These are phyloP conservation scores for Drosophila neotestacea DNA, from an alignment of 2,888 invertebrate species.

Conservation along the genomic window DNA sequence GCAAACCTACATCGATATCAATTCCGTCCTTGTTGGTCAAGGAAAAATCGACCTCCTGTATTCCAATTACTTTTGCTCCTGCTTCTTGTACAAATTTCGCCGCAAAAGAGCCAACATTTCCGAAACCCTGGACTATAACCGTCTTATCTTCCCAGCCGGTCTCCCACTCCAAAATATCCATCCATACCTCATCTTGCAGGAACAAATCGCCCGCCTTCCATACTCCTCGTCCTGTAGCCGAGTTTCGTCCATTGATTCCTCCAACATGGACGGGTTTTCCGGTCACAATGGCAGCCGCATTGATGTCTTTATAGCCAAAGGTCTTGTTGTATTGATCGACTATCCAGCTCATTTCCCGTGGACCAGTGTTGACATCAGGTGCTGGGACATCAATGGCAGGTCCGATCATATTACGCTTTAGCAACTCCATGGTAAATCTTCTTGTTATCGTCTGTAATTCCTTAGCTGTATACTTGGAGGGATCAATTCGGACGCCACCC, in stretches of 20 bases:
- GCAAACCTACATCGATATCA: constrained; percentile 86
- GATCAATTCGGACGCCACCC: constrained; percentile 98
- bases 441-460: constrained; percentile 99
- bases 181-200: constrained; percentile 96
- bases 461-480: constrained; percentile 94
- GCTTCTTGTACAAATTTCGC: constrained; percentile 97
- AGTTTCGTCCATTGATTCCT: constrained; percentile 98
- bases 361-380: constrained; percentile 99
- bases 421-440: constrained; percentile 96
- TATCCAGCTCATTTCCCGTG: constrained; percentile 99
- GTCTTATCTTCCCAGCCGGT: constrained; percentile 98
- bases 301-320: constrained; percentile 95
- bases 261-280: constrained; percentile 99
- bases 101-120: constrained; percentile 98
- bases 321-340: constrained; percentile 99
- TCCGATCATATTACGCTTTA: constrained; percentile 93
- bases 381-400: constrained; percentile 99
- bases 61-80: constrained; percentile 96
- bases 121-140: constrained; percentile 97
- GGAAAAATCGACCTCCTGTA: constrained; percentile 95
- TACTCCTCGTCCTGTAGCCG: constrained; percentile 98
- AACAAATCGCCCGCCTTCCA: constrained; percentile 98
- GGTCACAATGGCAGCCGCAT: constrained; percentile 98
- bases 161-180: constrained; percentile 94
- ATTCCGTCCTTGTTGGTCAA: constrained; percentile 96